Percentiles rank a stretch among this genome's conserved stretches.
Conservation (phyloP, 2,888 invertebrate species). For the Colostygia pectinataria region DNA sequence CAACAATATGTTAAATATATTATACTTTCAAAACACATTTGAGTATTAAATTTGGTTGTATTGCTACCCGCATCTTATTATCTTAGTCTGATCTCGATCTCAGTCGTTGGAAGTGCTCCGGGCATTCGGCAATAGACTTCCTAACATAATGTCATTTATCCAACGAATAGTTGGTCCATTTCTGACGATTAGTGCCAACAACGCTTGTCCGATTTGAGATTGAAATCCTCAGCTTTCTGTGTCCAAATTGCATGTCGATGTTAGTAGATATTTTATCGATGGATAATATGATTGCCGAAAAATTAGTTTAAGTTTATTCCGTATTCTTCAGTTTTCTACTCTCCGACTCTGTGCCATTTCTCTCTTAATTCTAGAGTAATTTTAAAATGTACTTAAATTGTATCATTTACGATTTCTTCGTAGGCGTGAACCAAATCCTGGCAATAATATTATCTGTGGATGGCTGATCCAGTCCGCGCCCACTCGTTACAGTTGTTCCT, state of each 20-base stretch:
- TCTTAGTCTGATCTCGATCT: no score
- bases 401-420: conserved; percentile 10
- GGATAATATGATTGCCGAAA: conserved; percentile 24
- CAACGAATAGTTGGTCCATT: no score
- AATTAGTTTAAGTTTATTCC: conserved; percentile 18
- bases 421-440: conserved; percentile 16
- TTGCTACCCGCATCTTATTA: no score
- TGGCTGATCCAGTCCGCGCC: conserved; percentile 8
- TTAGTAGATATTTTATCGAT: conserved; percentile 31
- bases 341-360: conserved; percentile 34
- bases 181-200: no score
- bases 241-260: conserved; percentile 1
- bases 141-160: no score
- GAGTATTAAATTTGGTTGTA: no score
- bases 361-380: conserved; percentile 19
- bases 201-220: background rate
- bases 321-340: conserved; percentile 35
- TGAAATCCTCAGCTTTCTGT: background rate
- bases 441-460: conserved; percentile 28
- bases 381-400: conserved; percentile 28
- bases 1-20: no score
- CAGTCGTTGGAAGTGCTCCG: no score
- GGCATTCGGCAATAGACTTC: no score
- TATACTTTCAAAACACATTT: no score
- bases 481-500: conserved; percentile 12